Evolutionary conservation across 2,888 invertebrate species (phyloP).

Genomic region (Hirtodrosophila histrioides): DNA sequence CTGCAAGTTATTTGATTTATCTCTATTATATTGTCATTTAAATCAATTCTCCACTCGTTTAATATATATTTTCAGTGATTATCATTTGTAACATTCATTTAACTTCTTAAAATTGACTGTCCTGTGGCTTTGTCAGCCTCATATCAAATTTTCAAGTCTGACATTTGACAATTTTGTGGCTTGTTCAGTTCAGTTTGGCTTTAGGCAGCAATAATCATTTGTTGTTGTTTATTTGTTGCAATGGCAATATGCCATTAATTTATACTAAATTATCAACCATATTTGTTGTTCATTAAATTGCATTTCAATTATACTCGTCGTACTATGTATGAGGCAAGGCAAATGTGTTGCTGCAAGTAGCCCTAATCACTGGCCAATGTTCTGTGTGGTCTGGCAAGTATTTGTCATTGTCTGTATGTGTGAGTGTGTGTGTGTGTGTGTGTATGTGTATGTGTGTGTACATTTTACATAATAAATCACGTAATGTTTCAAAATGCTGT

Average conservation of each 20-base stretch:
- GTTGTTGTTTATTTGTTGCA: constrained; percentile 20
- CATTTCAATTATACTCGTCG: constrained; percentile 60
- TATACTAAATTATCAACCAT: constrained; percentile 64
- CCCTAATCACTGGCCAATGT: constrained; percentile 71
- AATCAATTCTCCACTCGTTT: neutral
- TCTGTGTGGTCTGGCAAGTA: constrained; percentile 60
- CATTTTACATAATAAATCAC: constrained; percentile 75
- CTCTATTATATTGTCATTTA: too few species aligned
- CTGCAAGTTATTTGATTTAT: too few species aligned
- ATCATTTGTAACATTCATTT: neutral
- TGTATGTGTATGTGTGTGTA: constrained; percentile 23
- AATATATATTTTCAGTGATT: neutral
- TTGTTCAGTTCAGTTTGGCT: constrained; percentile 25
- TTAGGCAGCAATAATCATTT: constrained; percentile 25
- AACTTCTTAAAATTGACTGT: constrained; percentile 1
- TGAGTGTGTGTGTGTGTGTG: constrained; percentile 21
- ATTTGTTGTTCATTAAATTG: constrained; percentile 77
- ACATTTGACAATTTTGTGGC: constrained; percentile 53
- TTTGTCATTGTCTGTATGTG: constrained; percentile 37
- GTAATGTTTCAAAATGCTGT: constrained; percentile 79
- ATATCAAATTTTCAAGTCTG: constrained; percentile 29
- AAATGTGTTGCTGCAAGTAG: constrained; percentile 55
- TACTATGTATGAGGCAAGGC: constrained; percentile 23
- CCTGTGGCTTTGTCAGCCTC: constrained; percentile 5
- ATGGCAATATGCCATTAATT: constrained; percentile 60